phyloP scores from a whole-genome alignment of 1,140 invertebrate species.

The Coptotermes formosanus region DNA sequence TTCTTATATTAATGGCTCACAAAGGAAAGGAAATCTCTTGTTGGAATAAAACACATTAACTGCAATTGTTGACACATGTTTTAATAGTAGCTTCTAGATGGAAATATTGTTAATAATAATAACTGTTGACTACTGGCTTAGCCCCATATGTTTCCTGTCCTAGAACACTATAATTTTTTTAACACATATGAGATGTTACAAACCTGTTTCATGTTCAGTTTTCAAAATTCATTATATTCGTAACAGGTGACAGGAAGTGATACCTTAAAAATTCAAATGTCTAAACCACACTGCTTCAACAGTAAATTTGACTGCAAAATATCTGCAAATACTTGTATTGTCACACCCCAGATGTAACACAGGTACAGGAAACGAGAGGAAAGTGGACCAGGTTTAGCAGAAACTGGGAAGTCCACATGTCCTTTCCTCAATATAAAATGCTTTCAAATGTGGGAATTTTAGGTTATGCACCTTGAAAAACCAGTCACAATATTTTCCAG shows the following conservation, averaged over 20 bases:
- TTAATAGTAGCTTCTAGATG: slow-evolving; percentile 7
- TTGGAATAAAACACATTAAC: background rate
- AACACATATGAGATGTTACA: background rate
- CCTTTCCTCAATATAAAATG: background rate
- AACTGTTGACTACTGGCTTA: background rate
- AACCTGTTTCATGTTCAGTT: slow-evolving; percentile 17
- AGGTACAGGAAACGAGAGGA: background rate
- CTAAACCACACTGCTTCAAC: background rate
- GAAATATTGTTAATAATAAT: slow-evolving; percentile 11
- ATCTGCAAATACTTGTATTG: background rate
- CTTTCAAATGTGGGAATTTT: background rate
- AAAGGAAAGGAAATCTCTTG: too few relatives aligned
- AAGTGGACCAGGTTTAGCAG: background rate
- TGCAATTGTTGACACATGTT: background rate
- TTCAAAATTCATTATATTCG: background rate
- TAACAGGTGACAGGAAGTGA: background rate
- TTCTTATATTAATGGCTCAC: too few relatives aligned
- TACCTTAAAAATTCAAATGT: background rate
- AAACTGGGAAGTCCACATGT: background rate
- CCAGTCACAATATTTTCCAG: background rate
- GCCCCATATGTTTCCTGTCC: background rate
- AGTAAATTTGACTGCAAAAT: background rate
- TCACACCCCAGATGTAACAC: background rate
- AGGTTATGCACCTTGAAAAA: background rate
- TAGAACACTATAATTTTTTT: background rate